These are phyloP conservation scores for Heliornis fulica DNA, from an alignment of 2,113 vertebrate genomes.

Conservation along the genomic window DNA sequence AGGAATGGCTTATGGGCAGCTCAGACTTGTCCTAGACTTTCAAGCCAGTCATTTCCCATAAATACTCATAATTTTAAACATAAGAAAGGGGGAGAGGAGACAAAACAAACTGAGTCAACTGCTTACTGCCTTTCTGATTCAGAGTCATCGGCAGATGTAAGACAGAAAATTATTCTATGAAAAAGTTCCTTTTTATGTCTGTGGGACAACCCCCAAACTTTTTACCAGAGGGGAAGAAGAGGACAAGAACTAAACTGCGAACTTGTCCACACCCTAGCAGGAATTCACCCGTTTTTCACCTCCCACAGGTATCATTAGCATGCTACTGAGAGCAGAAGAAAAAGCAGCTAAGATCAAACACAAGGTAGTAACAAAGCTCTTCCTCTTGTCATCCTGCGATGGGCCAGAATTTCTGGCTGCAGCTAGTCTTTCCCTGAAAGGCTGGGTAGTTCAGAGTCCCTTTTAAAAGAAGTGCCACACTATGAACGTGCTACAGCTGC, in stretches of 20 bases:
- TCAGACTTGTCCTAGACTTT: conserved; percentile 23
- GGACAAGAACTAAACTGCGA: conserved; percentile 37
- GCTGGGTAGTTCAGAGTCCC: conserved; percentile 23
- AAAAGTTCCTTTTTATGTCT: conserved; percentile 53
- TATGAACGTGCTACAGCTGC: conserved; percentile 37
- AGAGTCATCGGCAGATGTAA: conserved; percentile 35
- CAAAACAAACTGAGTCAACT: conserved; percentile 58
- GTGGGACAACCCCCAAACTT: conserved; percentile 52
- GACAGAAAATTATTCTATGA: conserved; percentile 39
- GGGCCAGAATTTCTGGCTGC: conserved; percentile 56
- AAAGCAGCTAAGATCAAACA: conserved; percentile 57
- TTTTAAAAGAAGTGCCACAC: conserved; percentile 48
- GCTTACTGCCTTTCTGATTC: conserved; percentile 58
- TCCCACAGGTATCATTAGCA: conserved; percentile 66
- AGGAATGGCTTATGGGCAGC: conserved; percentile 13
- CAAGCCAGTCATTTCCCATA: conserved; percentile 44
- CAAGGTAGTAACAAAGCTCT: conserved; percentile 54
- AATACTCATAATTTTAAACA: conserved; percentile 40
- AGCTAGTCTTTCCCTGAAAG: conserved; percentile 15
- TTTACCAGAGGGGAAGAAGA: conserved; percentile 55
- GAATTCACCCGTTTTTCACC: conserved; percentile 65
- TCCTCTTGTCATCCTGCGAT: conserved; percentile 22
- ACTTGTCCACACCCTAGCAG: conserved; percentile 42
- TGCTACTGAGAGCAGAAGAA: conserved; percentile 43
- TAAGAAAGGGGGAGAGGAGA: conserved; percentile 32